phyloP scores from a whole-genome alignment of 37 sponge, comb jelly and placozoan genomes.

The Corticium candelabrum region DNA sequence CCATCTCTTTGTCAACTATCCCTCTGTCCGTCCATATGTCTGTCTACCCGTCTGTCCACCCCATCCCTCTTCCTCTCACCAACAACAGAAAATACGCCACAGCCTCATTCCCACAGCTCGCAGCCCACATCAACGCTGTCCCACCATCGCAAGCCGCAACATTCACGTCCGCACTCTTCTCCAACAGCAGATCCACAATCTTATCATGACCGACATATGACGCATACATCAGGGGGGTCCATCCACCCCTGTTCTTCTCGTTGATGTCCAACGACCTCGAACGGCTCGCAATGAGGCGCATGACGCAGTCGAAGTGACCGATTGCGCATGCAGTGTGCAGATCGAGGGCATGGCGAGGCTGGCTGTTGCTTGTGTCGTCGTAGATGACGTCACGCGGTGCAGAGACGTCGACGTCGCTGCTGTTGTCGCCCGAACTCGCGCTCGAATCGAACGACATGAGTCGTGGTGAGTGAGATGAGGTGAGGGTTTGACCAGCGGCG shows the following conservation, averaged over 20 bases:
- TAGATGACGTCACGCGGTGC: background rate
- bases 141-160: conserved; percentile 22
- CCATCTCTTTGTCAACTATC: too few species aligned
- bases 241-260: conserved; percentile 20
- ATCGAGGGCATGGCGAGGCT: conserved; percentile 38
- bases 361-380: conserved; percentile 22
- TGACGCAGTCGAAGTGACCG: conserved; percentile 55
- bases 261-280: background rate
- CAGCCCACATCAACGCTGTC: conserved; percentile 74
- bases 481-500: too few species aligned
- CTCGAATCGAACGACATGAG: too few species aligned
- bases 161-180: conserved; percentile 42
- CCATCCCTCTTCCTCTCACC: conserved; percentile 17
- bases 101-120: conserved; percentile 77
- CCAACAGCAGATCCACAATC: conserved; percentile 61
- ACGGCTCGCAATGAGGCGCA: background rate
- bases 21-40: too few species aligned
- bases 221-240: conserved; percentile 73
- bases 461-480: too few species aligned
- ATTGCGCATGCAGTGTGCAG: conserved; percentile 62
- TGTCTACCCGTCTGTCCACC: too few species aligned
- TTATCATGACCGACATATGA: conserved; percentile 68
- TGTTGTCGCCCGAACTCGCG: background rate
- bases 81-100: conserved; percentile 64
- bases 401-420: background rate